Conservation (phyloP, 2,888 invertebrate genomes). For the Zygothrica quintamaculata region DNA sequence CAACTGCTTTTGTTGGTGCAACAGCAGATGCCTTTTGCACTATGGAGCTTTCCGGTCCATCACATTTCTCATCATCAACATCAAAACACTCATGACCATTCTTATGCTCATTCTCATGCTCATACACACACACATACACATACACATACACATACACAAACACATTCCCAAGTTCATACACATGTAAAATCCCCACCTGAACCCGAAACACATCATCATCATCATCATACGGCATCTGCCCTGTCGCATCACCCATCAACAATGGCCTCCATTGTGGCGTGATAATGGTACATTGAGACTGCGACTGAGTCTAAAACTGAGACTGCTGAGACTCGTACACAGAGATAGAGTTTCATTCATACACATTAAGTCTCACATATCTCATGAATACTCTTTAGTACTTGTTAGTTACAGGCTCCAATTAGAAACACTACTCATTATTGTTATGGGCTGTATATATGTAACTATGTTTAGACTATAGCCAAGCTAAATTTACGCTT, state of each 20-base stretch:
- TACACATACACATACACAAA: slow-evolving; percentile 16
- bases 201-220: slow-evolving; percentile 38
- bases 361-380: no score
- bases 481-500: slow-evolving; percentile 64
- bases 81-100: slow-evolving; percentile 19
- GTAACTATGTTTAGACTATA: slow-evolving; percentile 63
- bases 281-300: slow-evolving; percentile 62
- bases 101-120: slow-evolving; percentile 10
- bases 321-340: slow-evolving; percentile 22
- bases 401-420: not conserved
- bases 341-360: slow-evolving; percentile 2
- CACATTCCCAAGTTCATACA: slow-evolving; percentile 17
- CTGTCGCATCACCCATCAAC: slow-evolving; percentile 50
- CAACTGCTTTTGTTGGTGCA: slow-evolving; percentile 77
- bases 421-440: not conserved
- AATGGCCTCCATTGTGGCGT: slow-evolving; percentile 70
- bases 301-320: slow-evolving; percentile 48
- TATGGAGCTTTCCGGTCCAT: slow-evolving; percentile 78
- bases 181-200: no score
- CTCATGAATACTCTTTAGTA: no score
- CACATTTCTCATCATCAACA: slow-evolving; percentile 66
- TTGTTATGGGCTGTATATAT: slow-evolving; percentile 49
- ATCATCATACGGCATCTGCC: slow-evolving; percentile 24
- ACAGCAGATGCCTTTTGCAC: slow-evolving; percentile 78
- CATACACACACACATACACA: slow-evolving; percentile 10